Conservation (phyloP, 2,113 vertebrate species). For the Ibidorhyncha struthersii region DNA sequence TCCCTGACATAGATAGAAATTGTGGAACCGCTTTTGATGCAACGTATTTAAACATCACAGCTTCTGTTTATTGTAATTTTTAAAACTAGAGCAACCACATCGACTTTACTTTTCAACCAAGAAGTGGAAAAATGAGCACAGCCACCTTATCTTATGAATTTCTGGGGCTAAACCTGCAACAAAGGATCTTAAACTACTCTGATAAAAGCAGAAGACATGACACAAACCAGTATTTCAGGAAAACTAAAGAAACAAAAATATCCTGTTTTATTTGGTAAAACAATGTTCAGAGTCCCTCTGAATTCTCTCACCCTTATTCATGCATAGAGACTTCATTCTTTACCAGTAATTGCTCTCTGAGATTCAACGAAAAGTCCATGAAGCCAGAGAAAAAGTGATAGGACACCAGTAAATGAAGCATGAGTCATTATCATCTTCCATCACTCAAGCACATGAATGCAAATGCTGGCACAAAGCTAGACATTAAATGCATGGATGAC, state of each 20-base stretch:
- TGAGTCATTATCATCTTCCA: conserved; percentile 63
- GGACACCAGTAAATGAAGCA: conserved; percentile 42
- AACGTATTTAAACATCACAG: background rate
- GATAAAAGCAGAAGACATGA: background rate
- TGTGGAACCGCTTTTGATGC: background rate
- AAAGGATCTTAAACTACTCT: background rate
- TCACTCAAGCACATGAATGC: conserved; percentile 32
- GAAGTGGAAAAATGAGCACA: background rate
- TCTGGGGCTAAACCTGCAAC: background rate
- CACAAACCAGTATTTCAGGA: background rate
- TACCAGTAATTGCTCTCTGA: conserved; percentile 30
- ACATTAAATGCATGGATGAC: conserved; percentile 40
- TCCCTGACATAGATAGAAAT: background rate
- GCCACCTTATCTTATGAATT: background rate
- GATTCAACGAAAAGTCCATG: background rate
- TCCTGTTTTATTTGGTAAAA: background rate
- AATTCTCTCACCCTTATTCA: background rate
- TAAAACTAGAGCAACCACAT: background rate
- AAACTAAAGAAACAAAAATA: background rate
- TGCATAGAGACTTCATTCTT: background rate
- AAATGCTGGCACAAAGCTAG: conserved; percentile 27
- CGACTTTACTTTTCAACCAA: background rate
- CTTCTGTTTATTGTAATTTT: background rate
- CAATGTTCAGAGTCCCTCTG: background rate
- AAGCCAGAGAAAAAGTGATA: conserved; percentile 22